phyloP scores from a whole-genome alignment of 2,113 vertebrate genomes.

The Hypocryptadius cinnamomeus region DNA sequence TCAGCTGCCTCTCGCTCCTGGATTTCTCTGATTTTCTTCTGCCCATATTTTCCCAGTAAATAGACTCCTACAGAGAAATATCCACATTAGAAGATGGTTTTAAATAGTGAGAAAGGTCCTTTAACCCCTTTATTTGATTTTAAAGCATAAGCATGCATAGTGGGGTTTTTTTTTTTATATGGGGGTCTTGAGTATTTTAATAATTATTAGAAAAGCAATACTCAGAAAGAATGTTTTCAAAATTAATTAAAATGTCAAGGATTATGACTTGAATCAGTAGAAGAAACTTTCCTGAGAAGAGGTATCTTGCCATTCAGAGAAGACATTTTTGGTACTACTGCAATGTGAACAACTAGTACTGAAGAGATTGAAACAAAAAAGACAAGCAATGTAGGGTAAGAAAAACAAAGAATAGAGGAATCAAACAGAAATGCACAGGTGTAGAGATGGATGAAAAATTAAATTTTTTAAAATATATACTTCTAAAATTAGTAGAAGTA shows the following conservation, averaged over 20 bases:
- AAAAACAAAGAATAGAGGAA: background rate
- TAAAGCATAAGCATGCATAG: background rate
- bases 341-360: background rate
- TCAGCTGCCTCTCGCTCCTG: conserved; percentile 91
- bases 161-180: background rate
- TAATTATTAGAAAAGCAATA: background rate
- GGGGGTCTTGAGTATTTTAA: background rate
- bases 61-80: conserved; percentile 79
- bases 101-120: background rate
- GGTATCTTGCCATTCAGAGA: background rate
- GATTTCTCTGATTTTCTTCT: conserved; percentile 89
- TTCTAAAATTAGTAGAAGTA: background rate
- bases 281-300: background rate
- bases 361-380: background rate
- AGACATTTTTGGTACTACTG: background rate
- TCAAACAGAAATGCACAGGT: background rate
- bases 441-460: background rate
- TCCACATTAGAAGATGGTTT: background rate
- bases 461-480: fast-evolving
- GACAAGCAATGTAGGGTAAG: background rate
- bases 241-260: background rate
- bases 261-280: background rate
- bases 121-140: background rate
- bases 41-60: conserved; percentile 90
- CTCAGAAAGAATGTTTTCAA: background rate